Evolutionary conservation across 2,113 vertebrate genomes (phyloP), one percentile per base, ranked within the genome.

Genomic region (Muscicapa adusta): DNA sequence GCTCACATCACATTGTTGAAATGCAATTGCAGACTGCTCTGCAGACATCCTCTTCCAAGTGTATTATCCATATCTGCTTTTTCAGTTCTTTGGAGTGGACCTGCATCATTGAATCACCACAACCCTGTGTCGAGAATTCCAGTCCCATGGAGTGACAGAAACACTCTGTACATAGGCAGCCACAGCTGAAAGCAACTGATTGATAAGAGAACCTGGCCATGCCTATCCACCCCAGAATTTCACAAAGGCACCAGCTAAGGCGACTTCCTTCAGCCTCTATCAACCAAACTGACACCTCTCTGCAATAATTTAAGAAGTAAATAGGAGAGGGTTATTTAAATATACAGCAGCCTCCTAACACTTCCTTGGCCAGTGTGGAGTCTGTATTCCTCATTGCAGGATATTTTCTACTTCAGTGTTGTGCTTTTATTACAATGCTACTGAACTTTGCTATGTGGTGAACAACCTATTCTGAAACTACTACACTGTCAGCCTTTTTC

Each of bases 111-210:
- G 26, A 36, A 61, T 53, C 72, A 43, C 31, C n/a, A 29, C 33
- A 42, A 14, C 4, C 26, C 33, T 31, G 15, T 34, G 13, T 29
- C 31, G 47, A 26, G 28, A 71, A 54, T 38, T 17, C 13, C 29
- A 53, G 24, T 53, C 53, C 42, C 26, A 25, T 0, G 1, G 53
- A 71, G 47, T 0, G 0, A 56, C 13, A 76, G 51, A 75, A 58
- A 26, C 31, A 9, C 22, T 47, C 12, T 14, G 5, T 42, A 65
- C 10, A 22, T 56, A 1, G 42, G 36, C 25, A 51, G 70, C 9
- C 57, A 9, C 3, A 66, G 47, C 42, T 42, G 76, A 33, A 5
- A 12, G 45, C 20, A 56, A 22, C 5, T 50, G 34, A 38, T 23
- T 40, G 48, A 9, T 31, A 25, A 36, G 54, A 50, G 73, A 73